A percentile compares a stretch with the other conserved stretches of the same genome.
Conservation (phyloP, 2,797 vertebrate species). For the Scyliorhinus canicula region DNA sequence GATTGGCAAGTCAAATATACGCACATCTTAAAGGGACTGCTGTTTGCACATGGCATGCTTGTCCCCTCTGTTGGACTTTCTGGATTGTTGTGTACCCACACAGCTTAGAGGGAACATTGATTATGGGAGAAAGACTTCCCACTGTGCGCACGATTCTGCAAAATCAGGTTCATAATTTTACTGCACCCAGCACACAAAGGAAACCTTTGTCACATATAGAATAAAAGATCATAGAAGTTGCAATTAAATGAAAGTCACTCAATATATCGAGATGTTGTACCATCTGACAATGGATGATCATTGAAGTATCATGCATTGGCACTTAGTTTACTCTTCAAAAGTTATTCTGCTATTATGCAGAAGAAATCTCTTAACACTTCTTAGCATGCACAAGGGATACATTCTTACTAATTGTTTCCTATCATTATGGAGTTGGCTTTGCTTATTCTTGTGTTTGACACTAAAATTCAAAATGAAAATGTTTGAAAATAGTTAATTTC, state of each 20-base stretch:
- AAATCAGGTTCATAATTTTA: background rate
- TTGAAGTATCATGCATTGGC: background rate
- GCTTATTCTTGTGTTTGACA: background rate
- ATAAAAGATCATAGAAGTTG: background rate
- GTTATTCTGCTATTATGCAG: background rate
- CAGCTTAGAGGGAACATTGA: background rate
- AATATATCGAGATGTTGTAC: background rate
- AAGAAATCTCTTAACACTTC: background rate
- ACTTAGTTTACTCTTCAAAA: background rate
- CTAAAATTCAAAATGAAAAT: background rate
- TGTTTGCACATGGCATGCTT: background rate
- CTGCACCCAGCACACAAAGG: background rate
- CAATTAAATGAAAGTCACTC: background rate
- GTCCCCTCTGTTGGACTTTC: background rate
- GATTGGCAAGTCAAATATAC: background rate
- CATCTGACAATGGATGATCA: background rate
- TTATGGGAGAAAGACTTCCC: background rate
- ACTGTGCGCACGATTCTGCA: background rate
- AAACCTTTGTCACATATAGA: background rate
- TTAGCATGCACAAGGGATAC: background rate
- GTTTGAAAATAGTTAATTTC: slow-evolving; percentile 4
- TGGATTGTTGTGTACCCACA: background rate
- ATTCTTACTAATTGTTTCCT: background rate
- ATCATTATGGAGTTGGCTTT: background rate
- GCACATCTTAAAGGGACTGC: background rate